phyloP scores from a whole-genome alignment of 1,140 invertebrate genomes.

The Orussus abietinus region DNA sequence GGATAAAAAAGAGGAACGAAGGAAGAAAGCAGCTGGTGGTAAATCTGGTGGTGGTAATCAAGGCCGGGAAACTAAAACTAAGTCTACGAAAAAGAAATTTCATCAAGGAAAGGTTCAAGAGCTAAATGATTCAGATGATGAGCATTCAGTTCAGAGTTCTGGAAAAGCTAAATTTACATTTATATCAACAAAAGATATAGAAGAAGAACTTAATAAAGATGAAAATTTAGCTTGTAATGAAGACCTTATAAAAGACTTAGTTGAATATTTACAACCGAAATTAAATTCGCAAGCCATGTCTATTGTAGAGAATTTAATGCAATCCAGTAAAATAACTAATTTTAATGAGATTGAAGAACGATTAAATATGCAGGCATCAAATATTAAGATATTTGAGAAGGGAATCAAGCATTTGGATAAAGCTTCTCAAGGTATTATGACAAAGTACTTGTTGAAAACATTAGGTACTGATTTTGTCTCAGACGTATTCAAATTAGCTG shows the following conservation, averaged over 20 bases:
- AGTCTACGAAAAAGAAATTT: slow-evolving; percentile 79
- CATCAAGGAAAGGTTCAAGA: slow-evolving; percentile 57
- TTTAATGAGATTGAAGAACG: slow-evolving; percentile 63
- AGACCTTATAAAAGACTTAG: slow-evolving; percentile 59
- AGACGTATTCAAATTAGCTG: slow-evolving; percentile 70
- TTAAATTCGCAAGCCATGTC: slow-evolving; percentile 56
- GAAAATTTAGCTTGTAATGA: slow-evolving; percentile 65
- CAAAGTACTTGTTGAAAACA: slow-evolving; percentile 80
- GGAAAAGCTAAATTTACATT: slow-evolving; percentile 59
- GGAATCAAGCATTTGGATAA: slow-evolving; percentile 68
- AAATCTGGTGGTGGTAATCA: slow-evolving; percentile 88
- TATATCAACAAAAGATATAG: slow-evolving; percentile 66
- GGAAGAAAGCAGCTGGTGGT: slow-evolving; percentile 80
- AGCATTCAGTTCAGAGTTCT: slow-evolving; percentile 27
- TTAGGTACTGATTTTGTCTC: slow-evolving; percentile 79
- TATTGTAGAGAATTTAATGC: slow-evolving; percentile 62
- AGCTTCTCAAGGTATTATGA: slow-evolving; percentile 63
- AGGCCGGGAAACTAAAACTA: slow-evolving; percentile 93
- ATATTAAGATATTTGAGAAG: slow-evolving; percentile 82
- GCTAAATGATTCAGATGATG: slow-evolving; percentile 64
- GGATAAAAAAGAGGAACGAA: slow-evolving; percentile 80
- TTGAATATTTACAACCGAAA: slow-evolving; percentile 60
- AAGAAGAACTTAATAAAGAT: slow-evolving; percentile 60
- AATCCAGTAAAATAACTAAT: slow-evolving; percentile 40
- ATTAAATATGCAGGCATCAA: slow-evolving; percentile 69